phyloP scores from a whole-genome alignment of 2,797 vertebrate genomes.

The Apogon talboti region DNA sequence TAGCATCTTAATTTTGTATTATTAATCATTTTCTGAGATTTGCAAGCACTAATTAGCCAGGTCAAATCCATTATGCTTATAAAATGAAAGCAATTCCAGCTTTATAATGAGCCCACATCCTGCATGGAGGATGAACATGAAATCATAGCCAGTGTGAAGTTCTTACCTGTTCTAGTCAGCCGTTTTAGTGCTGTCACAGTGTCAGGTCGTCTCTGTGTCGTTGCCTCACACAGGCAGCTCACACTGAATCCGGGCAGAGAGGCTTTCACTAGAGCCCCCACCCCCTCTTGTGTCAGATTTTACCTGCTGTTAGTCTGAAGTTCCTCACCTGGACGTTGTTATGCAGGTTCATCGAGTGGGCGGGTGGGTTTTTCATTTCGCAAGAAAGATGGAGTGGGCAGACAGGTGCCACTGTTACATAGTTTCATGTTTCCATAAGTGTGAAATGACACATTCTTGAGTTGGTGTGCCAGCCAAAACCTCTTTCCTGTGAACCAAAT shows the following conservation, averaged over 20 bases:
- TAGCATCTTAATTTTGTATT: constrained; percentile 54
- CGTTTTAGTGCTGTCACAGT: constrained; percentile 18
- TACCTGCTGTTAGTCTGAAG: constrained; percentile 25
- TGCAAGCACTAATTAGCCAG: constrained; percentile 60
- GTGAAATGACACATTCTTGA: constrained; percentile 28
- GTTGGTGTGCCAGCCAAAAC: not conserved
- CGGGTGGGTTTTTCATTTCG: constrained; percentile 2
- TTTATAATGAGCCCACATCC: constrained; percentile 46
- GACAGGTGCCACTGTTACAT: constrained; percentile 16
- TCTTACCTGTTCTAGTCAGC: constrained; percentile 64
- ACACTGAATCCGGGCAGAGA: constrained; percentile 14
- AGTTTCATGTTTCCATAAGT: not conserved
- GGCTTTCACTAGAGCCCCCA: constrained; percentile 27
- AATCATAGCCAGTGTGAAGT: constrained; percentile 19
- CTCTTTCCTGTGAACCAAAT: not conserved
- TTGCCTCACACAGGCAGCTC: not conserved
- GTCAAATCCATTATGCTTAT: constrained; percentile 66
- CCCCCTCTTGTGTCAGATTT: constrained; percentile 33
- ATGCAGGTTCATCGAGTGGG: constrained; percentile 29
- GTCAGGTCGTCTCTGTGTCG: constrained; percentile 23
- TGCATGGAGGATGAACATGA: constrained; percentile 18
- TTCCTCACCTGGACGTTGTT: constrained; percentile 34
- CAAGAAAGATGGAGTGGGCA: constrained; percentile 1
- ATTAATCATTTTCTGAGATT: constrained; percentile 50
- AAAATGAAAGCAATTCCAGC: constrained; percentile 56